Base-by-base conservation (phyloP, 2,797 vertebrate species). In the Oreochromis mossambicus region DNA sequence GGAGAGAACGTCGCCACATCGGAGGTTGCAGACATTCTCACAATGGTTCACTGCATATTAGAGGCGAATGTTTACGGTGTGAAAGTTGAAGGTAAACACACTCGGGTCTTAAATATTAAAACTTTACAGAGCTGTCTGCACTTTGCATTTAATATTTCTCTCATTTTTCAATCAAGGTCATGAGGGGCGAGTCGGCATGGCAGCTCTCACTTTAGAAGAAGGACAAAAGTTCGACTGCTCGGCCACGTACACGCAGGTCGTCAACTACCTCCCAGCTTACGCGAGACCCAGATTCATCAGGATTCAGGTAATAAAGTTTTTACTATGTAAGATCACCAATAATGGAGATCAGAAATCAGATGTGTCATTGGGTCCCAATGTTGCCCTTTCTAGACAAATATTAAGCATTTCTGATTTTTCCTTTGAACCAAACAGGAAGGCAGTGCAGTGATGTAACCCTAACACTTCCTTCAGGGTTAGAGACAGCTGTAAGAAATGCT, bases 1-100 rank as follows among this genome's bases (percentile, higher is more conserved):
- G 98, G 98, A 34, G 98, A 99, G 92, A 99, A 99, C 0, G 97
- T 99, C 19, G 97, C 98, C 77, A 98, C 98, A 8, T 97, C 96
- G 0, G 98, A 99, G 94, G 98, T 98, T 0, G 95, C 96, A 24
- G 97, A 98, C 89, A 93, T 96, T 82, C 92, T 98, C 61, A 95
- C 91, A 2, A 90, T 96, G 91, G 91, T 95, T 48, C 93, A 94
- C 11, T 96, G 96, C 38, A 58, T 98, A 66, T 89, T 95, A 56
- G 97, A 98, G 92, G 97, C 97, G 6, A 98, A 96, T 12, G 97
- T 98, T 7, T 99, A 98, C 1, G 98, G 98, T 4, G 98, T 98
- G 13, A 89, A 95, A 76, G 95, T 99, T 48, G 95, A 97, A 97
- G 98, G 98, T 99, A 87, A 85, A 75, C 26, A 19, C 12, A 38